Percentiles rank a stretch among this genome's conserved stretches.
Conservation (phyloP, 2,888 invertebrate genomes). For the Caenorhabditis sp. region DNA sequence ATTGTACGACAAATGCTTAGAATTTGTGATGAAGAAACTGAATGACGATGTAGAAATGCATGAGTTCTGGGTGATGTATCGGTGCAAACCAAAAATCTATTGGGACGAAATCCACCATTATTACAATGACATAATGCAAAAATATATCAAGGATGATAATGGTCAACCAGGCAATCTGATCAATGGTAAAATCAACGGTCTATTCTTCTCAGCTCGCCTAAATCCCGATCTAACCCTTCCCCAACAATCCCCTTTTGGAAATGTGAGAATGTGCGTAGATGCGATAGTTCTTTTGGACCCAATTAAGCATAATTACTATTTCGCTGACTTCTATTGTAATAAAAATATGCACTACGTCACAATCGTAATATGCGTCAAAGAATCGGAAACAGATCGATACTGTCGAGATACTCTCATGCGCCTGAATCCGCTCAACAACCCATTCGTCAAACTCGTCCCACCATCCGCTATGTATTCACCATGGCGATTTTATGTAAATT, state of each 20-base stretch:
- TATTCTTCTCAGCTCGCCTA: conserved; percentile 71
- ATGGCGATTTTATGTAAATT: conserved; percentile 52
- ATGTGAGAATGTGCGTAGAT: conserved; percentile 60
- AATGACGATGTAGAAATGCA: conserved; percentile 39
- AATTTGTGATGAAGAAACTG: conserved; percentile 16
- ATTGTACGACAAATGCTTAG: conserved; percentile 37
- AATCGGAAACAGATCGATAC: conserved; percentile 61
- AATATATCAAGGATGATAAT: conserved; percentile 68
- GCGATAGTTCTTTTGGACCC: conserved; percentile 36
- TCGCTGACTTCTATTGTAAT: conserved; percentile 72
- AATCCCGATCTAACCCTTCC: conserved; percentile 55
- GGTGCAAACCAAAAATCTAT: conserved; percentile 62
- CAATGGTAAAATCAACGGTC: conserved; percentile 59
- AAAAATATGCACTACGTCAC: conserved; percentile 69
- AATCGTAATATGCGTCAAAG: conserved; percentile 60
- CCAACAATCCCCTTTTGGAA: conserved; percentile 65
- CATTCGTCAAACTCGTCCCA: conserved; percentile 54
- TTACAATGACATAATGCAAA: conserved; percentile 59
- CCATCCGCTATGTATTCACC: conserved; percentile 9
- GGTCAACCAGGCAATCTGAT: conserved; percentile 67
- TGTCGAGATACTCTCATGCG: conserved; percentile 46
- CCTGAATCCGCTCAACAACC: conserved; percentile 57
- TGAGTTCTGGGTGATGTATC: conserved; percentile 36
- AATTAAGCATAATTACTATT: conserved; percentile 62
- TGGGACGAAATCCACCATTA: conserved; percentile 61